Base-by-base conservation (phyloP, 2,113 vertebrate genomes). In the Chloropsis cyanopogon region DNA sequence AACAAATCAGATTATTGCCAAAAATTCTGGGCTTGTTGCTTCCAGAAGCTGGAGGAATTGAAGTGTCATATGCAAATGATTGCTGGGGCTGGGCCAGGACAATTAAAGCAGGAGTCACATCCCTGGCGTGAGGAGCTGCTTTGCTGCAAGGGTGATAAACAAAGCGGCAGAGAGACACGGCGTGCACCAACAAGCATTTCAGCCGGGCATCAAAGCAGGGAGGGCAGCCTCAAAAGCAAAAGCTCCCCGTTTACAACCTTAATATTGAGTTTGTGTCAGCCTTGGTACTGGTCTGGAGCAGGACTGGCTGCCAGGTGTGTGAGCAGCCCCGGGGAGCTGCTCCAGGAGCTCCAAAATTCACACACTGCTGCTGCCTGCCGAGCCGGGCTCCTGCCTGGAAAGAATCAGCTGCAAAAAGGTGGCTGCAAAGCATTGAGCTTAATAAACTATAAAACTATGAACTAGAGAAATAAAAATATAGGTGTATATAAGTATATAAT, bases 141-240 rank as follows among this genome's bases (percentile, higher is more conserved):
- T 19, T 28, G 68, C 33, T 52, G 68, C 17, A 44, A 39, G 0
- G 1, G 6, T 2, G 64, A 54, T 3, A 49, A 53, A 52, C 1
- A 63, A 37, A 37, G 37, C 8, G 37, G 37, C 37, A 37, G 37
- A 37, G 0, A 57, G 61, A 18, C 57, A 9, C 10, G 5, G 52
- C 59, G 1, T 41, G 81, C 64, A 70, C 47, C 42, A 12, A 80
- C 71, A 54, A 9, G 69, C 29, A 21, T 0, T 7, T 4, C 37
- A 75, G 59, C 8, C 59, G 9, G 3, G 17, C 70, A 33, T 0
- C 0, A 7, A 25, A 46, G 73, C 2, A 23, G 1, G 18, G 29
- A 6, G 14, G 3, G 19, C 12, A 42, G 19, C 66, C 65, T 39
- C 37, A 6, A 8, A 76, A 49, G 6, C 49, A 60, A 35, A 70